Conservation (phyloP, 2,113 vertebrate species). For the Isurus oxyrinchus region DNA sequence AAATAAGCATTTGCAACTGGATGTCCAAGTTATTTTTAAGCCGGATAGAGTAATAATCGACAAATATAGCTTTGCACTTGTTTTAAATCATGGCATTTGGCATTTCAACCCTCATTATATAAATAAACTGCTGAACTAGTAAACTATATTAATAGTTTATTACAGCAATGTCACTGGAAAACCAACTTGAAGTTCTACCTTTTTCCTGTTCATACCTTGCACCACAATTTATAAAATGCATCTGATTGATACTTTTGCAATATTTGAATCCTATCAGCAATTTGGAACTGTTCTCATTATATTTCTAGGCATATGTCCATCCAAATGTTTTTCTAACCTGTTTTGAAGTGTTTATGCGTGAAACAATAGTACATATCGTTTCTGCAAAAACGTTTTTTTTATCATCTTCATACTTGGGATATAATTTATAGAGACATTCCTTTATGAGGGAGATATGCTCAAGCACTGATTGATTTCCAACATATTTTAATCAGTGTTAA, state of each 20-base stretch:
- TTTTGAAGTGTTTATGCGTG: not conserved
- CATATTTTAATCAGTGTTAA: slow-evolving; percentile 27
- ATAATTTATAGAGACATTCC: not conserved
- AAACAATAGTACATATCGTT: not conserved
- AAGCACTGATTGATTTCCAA: not conserved
- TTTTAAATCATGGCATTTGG: slow-evolving; percentile 45
- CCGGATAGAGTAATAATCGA: slow-evolving; percentile 40
- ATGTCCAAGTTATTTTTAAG: slow-evolving; percentile 37
- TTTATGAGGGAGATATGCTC: not conserved
- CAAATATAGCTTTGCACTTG: slow-evolving; percentile 35
- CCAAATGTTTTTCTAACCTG: not conserved
- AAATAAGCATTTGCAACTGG: not conserved
- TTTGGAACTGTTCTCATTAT: no score
- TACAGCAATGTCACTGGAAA: not conserved
- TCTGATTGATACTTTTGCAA: not conserved
- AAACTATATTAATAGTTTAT: not conserved
- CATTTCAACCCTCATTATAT: slow-evolving; percentile 20
- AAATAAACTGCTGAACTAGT: slow-evolving; percentile 19
- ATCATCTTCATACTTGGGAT: not conserved
- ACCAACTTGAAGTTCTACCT: not conserved
- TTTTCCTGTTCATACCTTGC: not conserved
- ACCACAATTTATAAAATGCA: not conserved
- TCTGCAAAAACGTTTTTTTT: not conserved
- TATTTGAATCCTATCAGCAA: not conserved
- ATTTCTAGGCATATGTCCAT: not conserved